These are phyloP conservation scores for Apis laboriosa DNA, from an alignment of 1,140 invertebrate species.

Conservation along the genomic window DNA sequence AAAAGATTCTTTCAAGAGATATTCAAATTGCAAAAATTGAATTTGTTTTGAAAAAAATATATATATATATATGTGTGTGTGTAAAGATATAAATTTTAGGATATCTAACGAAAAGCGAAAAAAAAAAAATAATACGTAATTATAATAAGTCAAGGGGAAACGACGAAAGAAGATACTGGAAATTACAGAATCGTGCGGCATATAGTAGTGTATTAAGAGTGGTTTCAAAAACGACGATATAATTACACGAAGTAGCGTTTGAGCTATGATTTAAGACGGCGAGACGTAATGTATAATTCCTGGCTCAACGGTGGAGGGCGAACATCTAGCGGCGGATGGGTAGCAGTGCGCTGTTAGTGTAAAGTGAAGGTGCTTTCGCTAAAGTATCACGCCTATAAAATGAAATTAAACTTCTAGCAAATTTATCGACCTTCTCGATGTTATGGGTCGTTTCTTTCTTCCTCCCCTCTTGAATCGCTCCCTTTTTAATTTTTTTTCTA, in stretches of 20 bases:
- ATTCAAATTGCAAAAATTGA: no score
- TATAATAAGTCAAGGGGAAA: no score
- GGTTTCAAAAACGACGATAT: slow-evolving; percentile 68
- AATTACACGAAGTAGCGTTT: slow-evolving; percentile 60
- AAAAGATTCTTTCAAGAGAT: no score
- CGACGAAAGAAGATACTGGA: neutral
- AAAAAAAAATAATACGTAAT: no score
- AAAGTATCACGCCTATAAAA: slow-evolving; percentile 76
- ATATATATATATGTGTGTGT: no score
- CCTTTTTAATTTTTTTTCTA: slow-evolving; percentile 37
- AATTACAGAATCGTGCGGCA: slow-evolving; percentile 47
- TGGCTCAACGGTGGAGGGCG: slow-evolving; percentile 32
- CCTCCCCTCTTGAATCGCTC: neutral
- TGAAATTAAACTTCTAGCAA: slow-evolving; percentile 74
- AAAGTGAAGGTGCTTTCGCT: slow-evolving; percentile 68
- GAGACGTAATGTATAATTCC: slow-evolving; percentile 66
- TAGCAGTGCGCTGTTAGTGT: slow-evolving; percentile 65
- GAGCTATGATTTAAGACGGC: slow-evolving; percentile 61
- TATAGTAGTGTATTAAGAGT: slow-evolving; percentile 52
- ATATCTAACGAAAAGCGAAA: no score
- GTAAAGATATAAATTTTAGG: no score
- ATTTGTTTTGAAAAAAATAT: no score
- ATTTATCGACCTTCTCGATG: slow-evolving; percentile 68
- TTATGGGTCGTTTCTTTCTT: slow-evolving; percentile 23
- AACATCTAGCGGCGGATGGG: slow-evolving; percentile 22